Evolutionary conservation across 2,888 invertebrate genomes (phyloP).

Genomic region (Bhutanitis thaidina): DNA sequence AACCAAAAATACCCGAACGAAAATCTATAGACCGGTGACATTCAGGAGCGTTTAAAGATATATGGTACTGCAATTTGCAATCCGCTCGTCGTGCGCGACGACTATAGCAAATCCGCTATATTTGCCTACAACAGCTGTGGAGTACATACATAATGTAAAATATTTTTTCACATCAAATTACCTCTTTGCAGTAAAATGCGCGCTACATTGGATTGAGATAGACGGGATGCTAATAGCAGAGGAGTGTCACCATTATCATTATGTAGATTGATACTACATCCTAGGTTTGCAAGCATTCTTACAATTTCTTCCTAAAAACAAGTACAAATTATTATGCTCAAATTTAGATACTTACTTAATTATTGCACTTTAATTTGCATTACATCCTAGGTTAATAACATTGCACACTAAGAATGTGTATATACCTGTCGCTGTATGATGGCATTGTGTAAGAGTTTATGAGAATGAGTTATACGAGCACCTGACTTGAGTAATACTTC

Average conservation of each 20-base stretch:
- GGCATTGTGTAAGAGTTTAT: slow-evolving; percentile 84
- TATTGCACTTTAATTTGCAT: no score
- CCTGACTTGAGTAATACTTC: slow-evolving; percentile 81
- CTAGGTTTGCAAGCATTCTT: slow-evolving; percentile 69
- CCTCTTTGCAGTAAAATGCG: slow-evolving; percentile 77
- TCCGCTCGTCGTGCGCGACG: no score
- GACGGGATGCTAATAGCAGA: slow-evolving; percentile 79
- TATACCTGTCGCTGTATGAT: slow-evolving; percentile 79
- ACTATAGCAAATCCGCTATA: no score
- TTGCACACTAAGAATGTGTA: neutral
- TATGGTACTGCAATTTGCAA: no score
- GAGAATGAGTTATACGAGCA: slow-evolving; percentile 85
- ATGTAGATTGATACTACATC: slow-evolving; percentile 81
- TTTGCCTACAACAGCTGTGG: no score
- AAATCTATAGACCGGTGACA: no score
- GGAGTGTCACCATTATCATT: slow-evolving; percentile 85
- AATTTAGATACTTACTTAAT: neutral
- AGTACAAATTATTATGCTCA: neutral
- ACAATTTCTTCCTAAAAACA: slow-evolving; percentile 72
- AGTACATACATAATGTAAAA: no score
- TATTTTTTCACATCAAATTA: slow-evolving; percentile 28
- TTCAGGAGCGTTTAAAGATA: no score
- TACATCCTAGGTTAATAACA: no score
- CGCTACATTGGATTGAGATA: slow-evolving; percentile 70
- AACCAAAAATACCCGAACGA: no score